Percentiles rank a stretch among this genome's conserved stretches.
Evolutionary conservation across 2,888 invertebrate species (phyloP).

Genomic region (Chesias legatella): DNA sequence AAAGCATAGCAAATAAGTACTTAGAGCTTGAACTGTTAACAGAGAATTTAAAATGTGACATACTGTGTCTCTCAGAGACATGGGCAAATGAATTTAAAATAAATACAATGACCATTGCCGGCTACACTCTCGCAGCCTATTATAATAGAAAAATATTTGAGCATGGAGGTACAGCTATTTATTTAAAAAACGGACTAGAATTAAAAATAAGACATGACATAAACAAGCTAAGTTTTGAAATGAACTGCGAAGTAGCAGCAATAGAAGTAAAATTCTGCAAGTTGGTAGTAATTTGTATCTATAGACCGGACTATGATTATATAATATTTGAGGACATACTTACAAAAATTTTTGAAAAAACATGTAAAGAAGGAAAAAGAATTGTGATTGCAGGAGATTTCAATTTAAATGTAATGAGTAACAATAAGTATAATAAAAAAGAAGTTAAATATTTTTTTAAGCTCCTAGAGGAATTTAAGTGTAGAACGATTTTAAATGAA

Average conservation of each 20-base stretch:
- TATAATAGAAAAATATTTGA: too few species aligned
- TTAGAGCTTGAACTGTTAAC: too few species aligned
- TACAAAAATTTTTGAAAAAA: slow-evolving; percentile 1
- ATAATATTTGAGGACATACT: slow-evolving; percentile 1
- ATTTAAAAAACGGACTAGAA: background rate
- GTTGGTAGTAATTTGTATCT: background rate
- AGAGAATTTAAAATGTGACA: too few species aligned
- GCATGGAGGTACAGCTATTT: slow-evolving; percentile 4
- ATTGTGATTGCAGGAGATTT: slow-evolving; percentile 2
- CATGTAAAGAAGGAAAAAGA: background rate
- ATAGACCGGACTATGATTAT: slow-evolving; percentile 3
- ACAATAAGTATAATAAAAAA: background rate
- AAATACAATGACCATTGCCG: too few species aligned
- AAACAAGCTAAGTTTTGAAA: background rate
- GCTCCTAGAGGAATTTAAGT: slow-evolving; percentile 1
- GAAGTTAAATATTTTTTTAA: background rate
- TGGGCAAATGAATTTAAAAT: too few species aligned
- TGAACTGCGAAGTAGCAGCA: slow-evolving; percentile 2
- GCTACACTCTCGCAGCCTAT: too few species aligned
- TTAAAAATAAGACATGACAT: slow-evolving; percentile 2
- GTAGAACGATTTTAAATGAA: background rate
- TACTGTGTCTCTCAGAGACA: too few species aligned
- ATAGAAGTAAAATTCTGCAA: background rate
- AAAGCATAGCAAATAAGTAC: too few species aligned
- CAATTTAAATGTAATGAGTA: slow-evolving; percentile 1